Conservation (phyloP, 2,797 vertebrate genomes). For the Acanthiza pusilla region DNA sequence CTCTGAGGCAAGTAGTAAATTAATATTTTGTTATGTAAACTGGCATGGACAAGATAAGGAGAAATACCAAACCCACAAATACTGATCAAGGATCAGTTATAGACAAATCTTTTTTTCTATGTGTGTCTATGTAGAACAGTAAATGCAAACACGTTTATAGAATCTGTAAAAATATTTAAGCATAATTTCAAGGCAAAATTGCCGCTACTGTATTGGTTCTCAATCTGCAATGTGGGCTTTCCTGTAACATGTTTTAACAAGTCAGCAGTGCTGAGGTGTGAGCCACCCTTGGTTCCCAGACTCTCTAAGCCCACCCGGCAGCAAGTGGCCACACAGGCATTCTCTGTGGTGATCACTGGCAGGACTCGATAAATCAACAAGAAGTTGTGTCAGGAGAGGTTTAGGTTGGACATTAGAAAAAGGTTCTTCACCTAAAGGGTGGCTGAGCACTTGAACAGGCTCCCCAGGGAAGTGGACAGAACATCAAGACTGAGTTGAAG, state of each 20-base stretch:
- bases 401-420: background rate
- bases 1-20: background rate
- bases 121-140: background rate
- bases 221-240: background rate
- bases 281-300: background rate
- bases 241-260: background rate
- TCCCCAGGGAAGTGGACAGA: background rate
- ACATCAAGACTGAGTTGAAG: background rate
- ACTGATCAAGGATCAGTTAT: background rate
- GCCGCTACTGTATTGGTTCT: rapidly evolving
- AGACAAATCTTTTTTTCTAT: background rate
- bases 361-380: rapidly evolving
- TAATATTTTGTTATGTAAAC: background rate
- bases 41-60: background rate
- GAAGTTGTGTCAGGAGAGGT: background rate
- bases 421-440: background rate
- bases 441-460: background rate
- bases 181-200: background rate
- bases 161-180: background rate
- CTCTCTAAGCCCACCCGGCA: background rate
- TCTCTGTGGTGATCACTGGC: background rate
- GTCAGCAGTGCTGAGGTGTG: background rate
- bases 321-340: no score
- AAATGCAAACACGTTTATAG: background rate
- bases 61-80: background rate